phyloP scores from a whole-genome alignment of 1,140 invertebrate species.

The Oreohelix idahoensis region DNA sequence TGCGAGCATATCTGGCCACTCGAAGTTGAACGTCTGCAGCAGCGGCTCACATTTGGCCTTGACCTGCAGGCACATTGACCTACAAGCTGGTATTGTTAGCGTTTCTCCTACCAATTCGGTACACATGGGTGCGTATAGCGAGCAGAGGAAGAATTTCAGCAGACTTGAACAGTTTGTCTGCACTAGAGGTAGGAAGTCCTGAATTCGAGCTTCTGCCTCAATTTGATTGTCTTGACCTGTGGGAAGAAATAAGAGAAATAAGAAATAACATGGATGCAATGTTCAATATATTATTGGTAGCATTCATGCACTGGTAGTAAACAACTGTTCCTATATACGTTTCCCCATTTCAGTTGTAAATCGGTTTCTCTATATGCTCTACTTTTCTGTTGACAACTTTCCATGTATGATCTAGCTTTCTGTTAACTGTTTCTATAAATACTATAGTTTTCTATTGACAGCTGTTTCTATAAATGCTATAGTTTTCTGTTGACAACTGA shows the following conservation, averaged over 20 bases:
- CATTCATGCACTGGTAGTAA: too few relatives aligned
- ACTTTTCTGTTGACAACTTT: too few relatives aligned
- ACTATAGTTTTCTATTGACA: too few relatives aligned
- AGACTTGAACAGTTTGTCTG: conserved; percentile 84
- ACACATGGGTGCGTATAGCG: conserved; percentile 96
- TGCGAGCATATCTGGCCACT: conserved; percentile 71
- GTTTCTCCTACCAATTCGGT: conserved; percentile 71
- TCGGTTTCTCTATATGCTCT: too few relatives aligned
- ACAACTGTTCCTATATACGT: too few relatives aligned
- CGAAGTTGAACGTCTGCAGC: conserved; percentile 69
- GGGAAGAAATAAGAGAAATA: not conserved
- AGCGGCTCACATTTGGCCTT: conserved; percentile 72
- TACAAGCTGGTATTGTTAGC: conserved; percentile 71
- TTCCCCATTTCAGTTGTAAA: too few relatives aligned
- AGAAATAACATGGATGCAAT: not conserved
- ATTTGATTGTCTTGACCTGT: conserved; percentile 62
- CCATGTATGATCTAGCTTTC: too few relatives aligned
- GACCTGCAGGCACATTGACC: conserved; percentile 73
- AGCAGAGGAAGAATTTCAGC: conserved; percentile 92
- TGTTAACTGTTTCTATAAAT: too few relatives aligned
- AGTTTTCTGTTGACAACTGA: too few relatives aligned
- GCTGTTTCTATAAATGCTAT: too few relatives aligned
- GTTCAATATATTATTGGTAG: too few relatives aligned
- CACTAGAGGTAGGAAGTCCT: conserved; percentile 73
- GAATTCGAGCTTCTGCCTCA: conserved; percentile 68